Base-by-base conservation (phyloP, 2,797 vertebrate genomes). In the Semotilus atromaculatus region DNA sequence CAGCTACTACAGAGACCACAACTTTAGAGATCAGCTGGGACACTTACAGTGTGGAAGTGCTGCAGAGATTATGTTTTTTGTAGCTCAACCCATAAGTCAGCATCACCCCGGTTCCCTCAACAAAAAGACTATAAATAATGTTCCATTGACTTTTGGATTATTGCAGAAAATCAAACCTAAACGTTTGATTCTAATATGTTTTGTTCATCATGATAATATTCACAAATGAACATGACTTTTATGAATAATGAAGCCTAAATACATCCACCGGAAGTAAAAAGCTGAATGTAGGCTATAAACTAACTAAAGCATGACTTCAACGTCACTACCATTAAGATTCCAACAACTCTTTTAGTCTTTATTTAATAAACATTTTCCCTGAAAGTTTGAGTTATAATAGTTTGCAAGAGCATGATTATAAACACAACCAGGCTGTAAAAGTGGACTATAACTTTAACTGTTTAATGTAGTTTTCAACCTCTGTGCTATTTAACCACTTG, bases 21-120 rank as follows among this genome's bases (percentile, higher is more conserved):
- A 58, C 53, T 34, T 40, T 14, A 10, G 23, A 58, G 55, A 77
- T 60, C 74, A 77, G 53, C 53, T 76, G 53, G 8, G 53, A 77
- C 31, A 38, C 34, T 58, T 38, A 29, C 8, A 60, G 58, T 11
- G 10, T 34, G 4, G 4, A 5, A 74, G 48, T 4, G 9, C 48
- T 74, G 5, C 5, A 14, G 29, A 21, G 19, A 23, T 34, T 0
- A 48, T 18, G 16, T 29, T 10, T 72, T 40, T 9, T 29, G 14
- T 48, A 70, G 67, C 23, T 8, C 21, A 55, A 23, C 21, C 11
- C 23, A 48, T 48, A 18, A 71, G n/a, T 45, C 9, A 29, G 29
- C 45, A 53, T 74, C n/a, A 62, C 10, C n/a, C n/a, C 26, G 6
- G 5, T 51, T 73, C 26, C 43, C 43, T 31, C 45, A 3, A 51